Base-by-base conservation (phyloP, 2,797 vertebrate species). In the Holocentrus rufus region DNA sequence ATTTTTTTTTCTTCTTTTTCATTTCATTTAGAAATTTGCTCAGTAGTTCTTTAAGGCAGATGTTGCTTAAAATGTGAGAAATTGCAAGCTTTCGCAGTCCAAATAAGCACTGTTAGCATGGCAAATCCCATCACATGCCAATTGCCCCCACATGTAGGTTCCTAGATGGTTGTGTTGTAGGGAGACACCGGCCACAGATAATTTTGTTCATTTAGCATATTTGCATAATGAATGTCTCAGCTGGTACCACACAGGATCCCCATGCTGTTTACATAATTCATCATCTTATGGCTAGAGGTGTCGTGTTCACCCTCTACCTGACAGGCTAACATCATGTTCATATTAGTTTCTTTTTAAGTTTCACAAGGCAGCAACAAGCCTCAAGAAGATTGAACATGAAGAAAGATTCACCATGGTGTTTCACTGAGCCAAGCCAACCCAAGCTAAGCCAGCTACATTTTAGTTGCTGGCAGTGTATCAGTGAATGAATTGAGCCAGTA, bases 121-220 rank as follows among this genome's bases (percentile, higher is more conserved):
- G 74, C 61, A 78, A 56, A 50, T 82, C 78, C 83, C 80, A 53
- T 15, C 49, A 74, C 74, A 65, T 50, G 47, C 47, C 75, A 10
- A 6, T 69, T 4, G 2, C 20, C 39, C 25, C 58, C 22, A 1
- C n/a, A 23, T 46, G 20, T 20, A 53, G n/a, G 17, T 63, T 46
- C 25, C n/a, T 25, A 36, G 46, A 18, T 47, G 46, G 46, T 11
- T 11, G 55, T 23, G 2, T 18, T 39, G 65, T 63, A 73, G n/a
- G 72, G 31, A 60, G 60, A 82, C 71, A 42, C 66, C 63, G 54
- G 71, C 56, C 73, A 64, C 60, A 69, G 59, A 83, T 74, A 72
- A 81, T 87, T 85, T 86, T 59, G 72, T 86, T 82, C 71, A 80
- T 86, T 89, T 89, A 86, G 76, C 82, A 63, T 81, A 84, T 91